A percentile compares a stretch with the other conserved stretches of the same genome.
Conservation (phyloP, 2,888 invertebrate genomes). For the Lasius platythorax region DNA sequence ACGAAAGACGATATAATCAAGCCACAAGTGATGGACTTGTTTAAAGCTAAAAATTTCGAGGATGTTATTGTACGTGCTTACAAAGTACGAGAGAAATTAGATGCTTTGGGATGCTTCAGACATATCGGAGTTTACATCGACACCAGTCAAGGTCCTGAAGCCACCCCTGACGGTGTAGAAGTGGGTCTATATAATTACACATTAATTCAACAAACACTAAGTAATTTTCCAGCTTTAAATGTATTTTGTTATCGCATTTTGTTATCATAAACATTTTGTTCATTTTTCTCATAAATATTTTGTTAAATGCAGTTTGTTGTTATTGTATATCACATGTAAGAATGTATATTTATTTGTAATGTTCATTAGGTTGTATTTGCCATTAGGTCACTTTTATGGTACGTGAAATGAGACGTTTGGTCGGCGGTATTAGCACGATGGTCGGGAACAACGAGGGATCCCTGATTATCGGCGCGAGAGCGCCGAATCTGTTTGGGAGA, state of each 20-base stretch:
- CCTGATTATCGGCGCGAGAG: slow-evolving; percentile 90
- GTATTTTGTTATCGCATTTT: slow-evolving; percentile 8
- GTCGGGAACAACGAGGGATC: slow-evolving; percentile 97
- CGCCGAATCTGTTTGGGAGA: slow-evolving; percentile 95
- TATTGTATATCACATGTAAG: neutral
- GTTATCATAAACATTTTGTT: too few relatives aligned
- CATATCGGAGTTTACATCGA: slow-evolving; percentile 95
- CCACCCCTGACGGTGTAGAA: slow-evolving; percentile 94
- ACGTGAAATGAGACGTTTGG: slow-evolving; percentile 92
- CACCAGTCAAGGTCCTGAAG: slow-evolving; percentile 92
- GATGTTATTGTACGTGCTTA: slow-evolving; percentile 92
- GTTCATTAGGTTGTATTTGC: slow-evolving; percentile 3
- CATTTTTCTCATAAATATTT: neutral
- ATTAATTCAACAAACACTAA: slow-evolving; percentile 72
- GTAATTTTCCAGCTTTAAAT: slow-evolving; percentile 71
- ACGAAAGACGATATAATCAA: slow-evolving; percentile 96
- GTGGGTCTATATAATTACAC: slow-evolving; percentile 85
- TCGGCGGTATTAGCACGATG: slow-evolving; percentile 94
- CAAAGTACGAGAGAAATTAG: slow-evolving; percentile 91
- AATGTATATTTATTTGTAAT: neutral
- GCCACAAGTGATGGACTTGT: slow-evolving; percentile 93
- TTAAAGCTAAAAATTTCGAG: slow-evolving; percentile 94
- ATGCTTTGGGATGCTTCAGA: slow-evolving; percentile 95
- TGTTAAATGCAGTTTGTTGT: slow-evolving; percentile 44
- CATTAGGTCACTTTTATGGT: slow-evolving; percentile 94